These are phyloP conservation scores for Acinonyx jubatus DNA, from an alignment of 2,113 vertebrate genomes.

Conservation along the genomic window DNA sequence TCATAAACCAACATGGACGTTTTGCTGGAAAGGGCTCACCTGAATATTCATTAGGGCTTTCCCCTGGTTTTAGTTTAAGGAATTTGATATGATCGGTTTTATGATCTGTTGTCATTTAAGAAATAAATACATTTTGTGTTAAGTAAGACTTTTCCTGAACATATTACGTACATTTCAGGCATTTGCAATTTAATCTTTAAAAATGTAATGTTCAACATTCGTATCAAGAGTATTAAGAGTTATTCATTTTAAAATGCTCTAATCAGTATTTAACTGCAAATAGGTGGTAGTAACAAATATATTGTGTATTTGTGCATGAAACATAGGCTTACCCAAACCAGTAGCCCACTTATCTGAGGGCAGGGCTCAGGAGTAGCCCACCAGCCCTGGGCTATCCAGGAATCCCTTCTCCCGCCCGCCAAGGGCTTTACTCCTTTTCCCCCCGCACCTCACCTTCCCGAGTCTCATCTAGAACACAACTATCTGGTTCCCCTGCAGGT, in stretches of 20 bases:
- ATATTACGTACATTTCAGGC: not conserved
- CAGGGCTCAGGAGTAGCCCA: not conserved
- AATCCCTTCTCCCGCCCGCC: not conserved
- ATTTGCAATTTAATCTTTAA: not conserved
- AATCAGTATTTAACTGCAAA: not conserved
- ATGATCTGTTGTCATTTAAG: not conserved
- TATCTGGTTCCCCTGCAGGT: not conserved
- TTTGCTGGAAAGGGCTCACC: not conserved
- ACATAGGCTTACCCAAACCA: not conserved
- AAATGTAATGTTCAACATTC: not conserved
- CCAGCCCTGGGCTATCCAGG: not conserved
- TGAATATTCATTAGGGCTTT: not conserved
- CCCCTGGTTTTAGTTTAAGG: not conserved
- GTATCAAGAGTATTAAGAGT: not conserved
- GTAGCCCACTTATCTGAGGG: not conserved
- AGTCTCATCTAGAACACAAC: not conserved
- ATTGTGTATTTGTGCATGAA: not conserved
- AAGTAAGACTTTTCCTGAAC: not conserved
- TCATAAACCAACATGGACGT: not conserved
- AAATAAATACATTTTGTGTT: slow-evolving; percentile 8
- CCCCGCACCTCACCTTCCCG: not conserved
- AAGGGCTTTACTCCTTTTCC: not conserved
- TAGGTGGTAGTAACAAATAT: not conserved
- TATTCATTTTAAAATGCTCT: not conserved
- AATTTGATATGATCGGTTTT: not conserved